Evolutionary conservation across 2,888 invertebrate species (phyloP).

Genomic region (Agrotis puta): DNA sequence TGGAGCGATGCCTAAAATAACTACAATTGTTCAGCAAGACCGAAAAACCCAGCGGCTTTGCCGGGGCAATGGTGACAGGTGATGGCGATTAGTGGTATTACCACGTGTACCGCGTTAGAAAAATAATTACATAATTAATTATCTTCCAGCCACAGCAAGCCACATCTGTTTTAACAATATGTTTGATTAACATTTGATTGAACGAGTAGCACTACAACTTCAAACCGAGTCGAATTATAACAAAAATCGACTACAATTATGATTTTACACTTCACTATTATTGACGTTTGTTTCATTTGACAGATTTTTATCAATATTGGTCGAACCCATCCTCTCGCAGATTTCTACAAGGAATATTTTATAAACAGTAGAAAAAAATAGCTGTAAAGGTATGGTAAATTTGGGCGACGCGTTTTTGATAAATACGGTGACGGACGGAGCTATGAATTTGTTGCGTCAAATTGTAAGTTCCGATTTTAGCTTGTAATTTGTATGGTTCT

Average conservation of each 20-base stretch:
- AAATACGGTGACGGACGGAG: constrained; percentile 88
- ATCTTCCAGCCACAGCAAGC: too few relatives aligned
- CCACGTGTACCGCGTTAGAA: too few relatives aligned
- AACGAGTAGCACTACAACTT: neutral
- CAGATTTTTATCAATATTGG: constrained; percentile 47
- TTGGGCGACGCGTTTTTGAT: constrained; percentile 85
- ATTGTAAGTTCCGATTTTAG: constrained; percentile 82
- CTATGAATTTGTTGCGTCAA: constrained; percentile 87
- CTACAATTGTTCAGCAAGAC: too few relatives aligned
- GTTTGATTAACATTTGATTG: too few relatives aligned
- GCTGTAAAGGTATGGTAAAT: constrained; percentile 87
- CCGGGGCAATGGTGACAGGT: too few relatives aligned
- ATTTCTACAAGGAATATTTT: constrained; percentile 28
- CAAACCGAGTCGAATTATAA: neutral
- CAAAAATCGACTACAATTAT: constrained; percentile 2
- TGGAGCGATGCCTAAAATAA: too few relatives aligned
- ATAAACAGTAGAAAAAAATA: constrained; percentile 68
- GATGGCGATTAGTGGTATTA: too few relatives aligned
- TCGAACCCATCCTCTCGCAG: constrained; percentile 12
- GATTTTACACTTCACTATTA: neutral
- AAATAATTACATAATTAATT: too few relatives aligned
- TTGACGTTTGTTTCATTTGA: constrained; percentile 13
- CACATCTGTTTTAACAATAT: neutral
- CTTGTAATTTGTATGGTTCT: constrained; percentile 34
- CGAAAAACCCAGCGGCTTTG: too few relatives aligned